These are phyloP conservation scores for Contarinia nasturtii DNA, from an alignment of 1,140 invertebrate genomes.

Conservation along the genomic window DNA sequence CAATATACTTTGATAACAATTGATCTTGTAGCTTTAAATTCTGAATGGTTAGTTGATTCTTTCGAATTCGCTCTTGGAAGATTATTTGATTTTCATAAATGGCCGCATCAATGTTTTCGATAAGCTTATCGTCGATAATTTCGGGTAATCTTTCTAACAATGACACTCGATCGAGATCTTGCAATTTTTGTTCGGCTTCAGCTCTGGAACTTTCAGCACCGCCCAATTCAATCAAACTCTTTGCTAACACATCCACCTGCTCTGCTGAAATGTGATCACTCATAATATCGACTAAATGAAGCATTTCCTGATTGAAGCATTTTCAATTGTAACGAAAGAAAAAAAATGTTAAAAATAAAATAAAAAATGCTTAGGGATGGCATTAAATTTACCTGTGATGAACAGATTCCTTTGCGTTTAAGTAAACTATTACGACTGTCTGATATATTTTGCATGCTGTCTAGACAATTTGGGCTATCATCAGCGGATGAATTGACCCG, in stretches of 20 bases:
- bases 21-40: constrained; percentile 4
- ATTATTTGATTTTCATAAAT: constrained; percentile 4
- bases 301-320: too few relatives aligned
- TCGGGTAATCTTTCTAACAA: constrained; percentile 1
- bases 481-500: too few relatives aligned
- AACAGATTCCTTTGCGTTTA: constrained; percentile 4
- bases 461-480: too few relatives aligned
- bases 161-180: not conserved
- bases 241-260: constrained; percentile 2
- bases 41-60: constrained; percentile 4
- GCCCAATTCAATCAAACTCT: constrained; percentile 4
- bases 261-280: constrained; percentile 1
- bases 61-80: constrained; percentile 4
- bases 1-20: constrained; percentile 1
- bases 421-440: not conserved
- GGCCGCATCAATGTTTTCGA: constrained; percentile 3
- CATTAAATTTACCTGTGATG: too few relatives aligned
- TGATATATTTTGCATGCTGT: not conserved
- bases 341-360: too few relatives aligned
- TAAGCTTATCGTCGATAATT: constrained; percentile 2
- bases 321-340: too few relatives aligned
- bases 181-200: not conserved
- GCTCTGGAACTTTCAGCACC: constrained; percentile 1
- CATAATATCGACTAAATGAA: constrained; percentile 4
- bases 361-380: too few relatives aligned